Percentiles rank a stretch among this genome's conserved stretches.
Evolutionary conservation across 2,888 invertebrate species (phyloP).

Genomic region (Lingula anatina): DNA sequence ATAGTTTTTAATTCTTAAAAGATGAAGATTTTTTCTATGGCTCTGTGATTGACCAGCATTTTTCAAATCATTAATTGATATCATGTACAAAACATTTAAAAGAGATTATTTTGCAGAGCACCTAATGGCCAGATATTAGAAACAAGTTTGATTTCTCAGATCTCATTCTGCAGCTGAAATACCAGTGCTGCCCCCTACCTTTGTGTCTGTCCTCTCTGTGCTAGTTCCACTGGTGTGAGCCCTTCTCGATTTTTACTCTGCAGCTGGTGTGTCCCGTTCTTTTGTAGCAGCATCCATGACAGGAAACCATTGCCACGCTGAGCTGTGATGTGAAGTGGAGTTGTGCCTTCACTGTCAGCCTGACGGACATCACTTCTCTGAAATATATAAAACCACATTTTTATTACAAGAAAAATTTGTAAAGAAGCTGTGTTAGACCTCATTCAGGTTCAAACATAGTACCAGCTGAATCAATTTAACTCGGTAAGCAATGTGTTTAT

Average conservation of each 20-base stretch:
- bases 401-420: neutral
- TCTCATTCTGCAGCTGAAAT: conserved; percentile 5
- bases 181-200: conserved; percentile 8
- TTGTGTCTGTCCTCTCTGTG: conserved; percentile 18
- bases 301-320: conserved; percentile 29
- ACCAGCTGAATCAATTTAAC: too few relatives aligned
- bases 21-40: neutral
- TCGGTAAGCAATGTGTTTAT: too few relatives aligned
- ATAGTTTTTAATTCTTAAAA: neutral
- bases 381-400: conserved; percentile 5
- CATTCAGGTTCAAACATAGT: too few relatives aligned
- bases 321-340: conserved; percentile 38
- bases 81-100: too few relatives aligned
- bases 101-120: too few relatives aligned
- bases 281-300: conserved; percentile 34
- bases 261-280: conserved; percentile 23
- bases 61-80: neutral
- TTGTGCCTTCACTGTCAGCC: conserved; percentile 35
- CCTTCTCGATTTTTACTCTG: conserved; percentile 32
- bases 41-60: neutral
- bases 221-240: conserved; percentile 30
- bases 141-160: conserved; percentile 3
- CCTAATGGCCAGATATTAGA: too few relatives aligned
- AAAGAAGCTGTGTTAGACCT: too few relatives aligned
- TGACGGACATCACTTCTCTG: conserved; percentile 34